Evolutionary conservation across 1,140 invertebrate genomes (phyloP).

Genomic region (Caerostris extrusa): DNA sequence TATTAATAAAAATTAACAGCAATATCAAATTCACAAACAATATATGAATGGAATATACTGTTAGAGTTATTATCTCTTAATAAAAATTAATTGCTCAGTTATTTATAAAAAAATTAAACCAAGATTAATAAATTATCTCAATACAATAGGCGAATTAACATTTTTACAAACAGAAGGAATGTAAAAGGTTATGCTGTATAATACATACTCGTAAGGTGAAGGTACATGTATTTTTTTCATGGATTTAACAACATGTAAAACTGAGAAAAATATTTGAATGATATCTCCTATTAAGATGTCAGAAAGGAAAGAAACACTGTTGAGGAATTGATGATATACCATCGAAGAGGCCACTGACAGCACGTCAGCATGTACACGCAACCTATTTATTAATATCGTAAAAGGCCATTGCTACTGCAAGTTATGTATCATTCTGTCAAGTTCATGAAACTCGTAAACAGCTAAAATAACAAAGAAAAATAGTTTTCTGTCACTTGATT

Average conservation of each 20-base stretch:
- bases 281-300: slow-evolving; percentile 6
- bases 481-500: background rate
- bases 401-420: background rate
- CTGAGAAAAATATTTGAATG: background rate
- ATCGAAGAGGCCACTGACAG: background rate
- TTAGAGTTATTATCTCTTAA: too few relatives aligned
- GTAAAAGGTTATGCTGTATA: too few relatives aligned
- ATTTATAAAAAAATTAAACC: too few relatives aligned
- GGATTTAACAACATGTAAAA: background rate
- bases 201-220: too few relatives aligned
- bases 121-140: too few relatives aligned
- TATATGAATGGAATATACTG: too few relatives aligned
- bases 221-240: too few relatives aligned
- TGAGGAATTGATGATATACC: background rate
- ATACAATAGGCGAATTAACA: too few relatives aligned
- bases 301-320: background rate
- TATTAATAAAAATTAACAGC: too few relatives aligned
- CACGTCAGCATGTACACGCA: background rate
- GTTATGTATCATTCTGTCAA: slow-evolving; percentile 21
- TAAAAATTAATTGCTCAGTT: too few relatives aligned
- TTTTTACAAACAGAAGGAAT: too few relatives aligned
- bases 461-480: background rate
- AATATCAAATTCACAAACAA: too few relatives aligned
- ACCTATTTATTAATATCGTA: background rate
- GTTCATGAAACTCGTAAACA: background rate